phyloP scores from a whole-genome alignment of 2,113 vertebrate genomes.

The Cyprinodon brontotheroides region DNA sequence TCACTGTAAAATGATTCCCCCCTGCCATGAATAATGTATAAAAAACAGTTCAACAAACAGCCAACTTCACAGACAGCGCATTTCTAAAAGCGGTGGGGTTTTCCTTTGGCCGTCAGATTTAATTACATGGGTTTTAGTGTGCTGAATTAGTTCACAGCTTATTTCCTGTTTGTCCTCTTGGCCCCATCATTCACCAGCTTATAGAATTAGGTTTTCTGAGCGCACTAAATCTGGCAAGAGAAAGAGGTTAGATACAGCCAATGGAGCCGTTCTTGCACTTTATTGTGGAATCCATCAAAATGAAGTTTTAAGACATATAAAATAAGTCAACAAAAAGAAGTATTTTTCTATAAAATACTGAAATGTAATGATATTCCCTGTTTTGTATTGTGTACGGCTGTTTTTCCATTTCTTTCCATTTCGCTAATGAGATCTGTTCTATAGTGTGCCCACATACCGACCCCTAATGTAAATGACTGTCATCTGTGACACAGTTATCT shows the following conservation, averaged over 20 bases:
- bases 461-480: constrained; percentile 13
- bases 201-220: constrained; percentile 68
- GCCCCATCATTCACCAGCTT: constrained; percentile 69
- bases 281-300: constrained; percentile 58
- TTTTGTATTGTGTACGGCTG: neutral
- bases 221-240: constrained; percentile 52
- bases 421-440: constrained; percentile 11
- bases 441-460: neutral
- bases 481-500: constrained; percentile 20
- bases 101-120: constrained; percentile 63
- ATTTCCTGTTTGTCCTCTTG: constrained; percentile 67
- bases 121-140: constrained; percentile 65
- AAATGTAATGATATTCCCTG: constrained; percentile 30
- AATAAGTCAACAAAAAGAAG: constrained; percentile 33
- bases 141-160: constrained; percentile 58
- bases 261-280: constrained; percentile 54
- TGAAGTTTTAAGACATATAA: constrained; percentile 45
- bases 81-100: constrained; percentile 37
- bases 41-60: constrained; percentile 27
- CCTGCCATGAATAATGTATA: constrained; percentile 24
- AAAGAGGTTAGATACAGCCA: constrained; percentile 51
- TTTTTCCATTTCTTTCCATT: neutral
- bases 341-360: neutral
- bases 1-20: constrained; percentile 24
- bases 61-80: constrained; percentile 34